phyloP scores from a whole-genome alignment of 2,888 invertebrate genomes.

The Pachycephus smyrnensis region DNA sequence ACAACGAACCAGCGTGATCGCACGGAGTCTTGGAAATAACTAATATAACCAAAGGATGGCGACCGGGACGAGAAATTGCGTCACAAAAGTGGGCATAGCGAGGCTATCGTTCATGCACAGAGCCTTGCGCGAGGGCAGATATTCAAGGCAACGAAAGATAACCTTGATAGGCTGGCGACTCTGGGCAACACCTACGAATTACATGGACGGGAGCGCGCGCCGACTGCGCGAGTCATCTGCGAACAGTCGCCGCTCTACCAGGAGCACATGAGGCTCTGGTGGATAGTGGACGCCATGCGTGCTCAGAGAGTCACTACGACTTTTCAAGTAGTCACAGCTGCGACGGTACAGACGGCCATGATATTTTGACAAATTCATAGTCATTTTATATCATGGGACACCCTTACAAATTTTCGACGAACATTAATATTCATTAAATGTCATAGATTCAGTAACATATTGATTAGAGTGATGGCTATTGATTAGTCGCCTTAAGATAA shows the following conservation, averaged over 20 bases:
- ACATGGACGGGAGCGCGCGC: conserved; percentile 39
- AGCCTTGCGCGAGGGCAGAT: neutral
- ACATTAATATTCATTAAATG: neutral
- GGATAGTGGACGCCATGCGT: neutral
- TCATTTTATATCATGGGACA: neutral
- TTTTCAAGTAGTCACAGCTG: neutral
- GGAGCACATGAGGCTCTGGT: conserved; percentile 41
- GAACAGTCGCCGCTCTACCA: conserved; percentile 54
- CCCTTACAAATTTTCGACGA: neutral
- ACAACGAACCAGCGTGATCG: neutral
- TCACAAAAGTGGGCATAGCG: neutral
- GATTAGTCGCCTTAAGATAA: neutral
- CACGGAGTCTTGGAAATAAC: neutral
- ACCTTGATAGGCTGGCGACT: neutral
- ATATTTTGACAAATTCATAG: neutral
- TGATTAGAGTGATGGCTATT: neutral
- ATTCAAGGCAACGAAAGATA: conserved; percentile 1
- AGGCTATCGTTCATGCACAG: neutral
- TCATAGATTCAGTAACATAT: neutral
- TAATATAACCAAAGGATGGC: neutral
- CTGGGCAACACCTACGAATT: neutral
- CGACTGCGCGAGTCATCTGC: conserved; percentile 65
- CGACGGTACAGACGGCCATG: neutral
- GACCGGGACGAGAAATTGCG: neutral
- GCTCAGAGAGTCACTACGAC: neutral